These are phyloP conservation scores for Globia sparganii DNA, from an alignment of 2,888 invertebrate genomes.

Conservation along the genomic window DNA sequence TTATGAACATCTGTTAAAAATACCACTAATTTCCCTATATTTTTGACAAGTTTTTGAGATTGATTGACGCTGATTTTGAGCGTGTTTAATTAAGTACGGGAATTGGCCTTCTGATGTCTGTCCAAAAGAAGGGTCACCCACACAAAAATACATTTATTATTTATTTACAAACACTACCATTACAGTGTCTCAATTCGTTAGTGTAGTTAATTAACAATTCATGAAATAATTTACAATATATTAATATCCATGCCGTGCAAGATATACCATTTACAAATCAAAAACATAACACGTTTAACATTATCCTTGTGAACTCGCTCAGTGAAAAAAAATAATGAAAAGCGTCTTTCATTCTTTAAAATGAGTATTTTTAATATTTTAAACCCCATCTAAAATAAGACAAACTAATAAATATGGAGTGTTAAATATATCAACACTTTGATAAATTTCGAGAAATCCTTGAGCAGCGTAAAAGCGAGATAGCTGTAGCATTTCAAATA, in stretches of 20 bases:
- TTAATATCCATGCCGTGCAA: no score
- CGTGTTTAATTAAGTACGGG: no score
- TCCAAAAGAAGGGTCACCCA: not conserved
- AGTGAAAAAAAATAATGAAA: not conserved
- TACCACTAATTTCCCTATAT: no score
- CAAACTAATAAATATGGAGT: not conserved
- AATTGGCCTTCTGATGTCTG: no score
- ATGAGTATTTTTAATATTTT: not conserved
- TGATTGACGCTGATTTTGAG: no score
- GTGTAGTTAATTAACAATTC: no score
- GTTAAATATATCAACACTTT: slow-evolving; percentile 24
- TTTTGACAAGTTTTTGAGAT: no score
- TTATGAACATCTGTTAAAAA: no score
- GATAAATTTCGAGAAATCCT: slow-evolving; percentile 19
- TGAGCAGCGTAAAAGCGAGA: slow-evolving; percentile 23
- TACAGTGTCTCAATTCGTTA: no score
- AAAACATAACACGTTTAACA: not conserved
- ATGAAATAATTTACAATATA: no score
- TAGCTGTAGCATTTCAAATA: slow-evolving; percentile 40
- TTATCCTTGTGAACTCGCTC: no score
- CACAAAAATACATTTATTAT: not conserved
- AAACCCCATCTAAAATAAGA: not conserved
- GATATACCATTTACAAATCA: not conserved
- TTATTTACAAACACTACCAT: no score
- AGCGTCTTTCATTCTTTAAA: not conserved